phyloP scores from a whole-genome alignment of 2,797 vertebrate species.

The Sternotherus odoratus region DNA sequence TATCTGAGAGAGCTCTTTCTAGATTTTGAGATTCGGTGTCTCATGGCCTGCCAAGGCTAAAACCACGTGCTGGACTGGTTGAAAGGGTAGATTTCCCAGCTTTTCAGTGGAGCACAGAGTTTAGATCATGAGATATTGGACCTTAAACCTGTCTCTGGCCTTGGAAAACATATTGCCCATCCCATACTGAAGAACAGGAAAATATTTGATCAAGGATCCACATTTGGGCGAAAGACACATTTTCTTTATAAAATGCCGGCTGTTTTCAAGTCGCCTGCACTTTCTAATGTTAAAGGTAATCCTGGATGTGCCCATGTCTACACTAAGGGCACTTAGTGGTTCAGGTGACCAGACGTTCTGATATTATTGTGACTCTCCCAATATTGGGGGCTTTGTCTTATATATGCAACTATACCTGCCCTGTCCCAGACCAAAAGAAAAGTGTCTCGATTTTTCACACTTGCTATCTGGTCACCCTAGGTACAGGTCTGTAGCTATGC shows the following conservation, averaged over 20 bases:
- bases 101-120: conserved; percentile 37
- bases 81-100: conserved; percentile 33
- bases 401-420: too few relatives aligned
- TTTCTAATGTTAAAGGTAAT: not conserved
- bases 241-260: not conserved
- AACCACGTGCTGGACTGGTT: conserved; percentile 35
- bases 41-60: conserved; percentile 9
- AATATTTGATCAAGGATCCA: not conserved
- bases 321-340: not conserved
- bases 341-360: too few relatives aligned
- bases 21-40: not conserved
- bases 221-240: not conserved
- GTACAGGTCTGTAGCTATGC: not conserved
- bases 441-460: too few relatives aligned
- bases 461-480: not conserved
- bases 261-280: not conserved
- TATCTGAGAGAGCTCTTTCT: not conserved
- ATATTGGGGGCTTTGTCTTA: too few relatives aligned
- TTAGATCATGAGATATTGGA: not conserved
- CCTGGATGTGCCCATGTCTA: not conserved
- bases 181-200: not conserved
- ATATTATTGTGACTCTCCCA: too few relatives aligned
- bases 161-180: not conserved
- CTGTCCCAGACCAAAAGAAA: too few relatives aligned
- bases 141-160: conserved; percentile 2